Evolutionary conservation across 2,888 invertebrate genomes (phyloP).

Genomic region (Celastrina argiolus): DNA sequence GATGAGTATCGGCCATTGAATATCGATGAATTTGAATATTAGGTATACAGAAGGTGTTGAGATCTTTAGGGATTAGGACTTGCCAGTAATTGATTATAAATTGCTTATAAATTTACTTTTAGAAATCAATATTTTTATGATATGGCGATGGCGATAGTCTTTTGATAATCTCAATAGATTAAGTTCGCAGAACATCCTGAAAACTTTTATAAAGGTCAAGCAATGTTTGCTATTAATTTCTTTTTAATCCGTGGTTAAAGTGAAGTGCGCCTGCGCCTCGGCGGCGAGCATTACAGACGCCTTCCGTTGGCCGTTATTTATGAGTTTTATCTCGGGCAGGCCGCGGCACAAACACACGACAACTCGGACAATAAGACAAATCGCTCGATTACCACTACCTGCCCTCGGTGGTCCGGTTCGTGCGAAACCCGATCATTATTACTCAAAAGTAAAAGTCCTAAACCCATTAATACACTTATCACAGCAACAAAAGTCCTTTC

Average conservation of each 20-base stretch:
- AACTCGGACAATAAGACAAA: conserved; percentile 74
- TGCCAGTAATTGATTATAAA: no score
- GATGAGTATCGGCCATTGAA: background rate
- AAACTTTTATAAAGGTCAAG: background rate
- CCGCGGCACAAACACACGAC: conserved; percentile 73
- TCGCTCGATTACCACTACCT: conserved; percentile 75
- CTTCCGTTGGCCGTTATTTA: conserved; percentile 74
- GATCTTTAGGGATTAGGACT: no score
- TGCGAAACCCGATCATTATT: conserved; percentile 64
- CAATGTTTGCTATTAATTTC: background rate
- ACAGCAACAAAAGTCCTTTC: conserved; percentile 61
- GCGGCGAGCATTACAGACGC: conserved; percentile 64
- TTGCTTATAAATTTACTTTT: no score
- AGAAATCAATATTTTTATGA: no score
- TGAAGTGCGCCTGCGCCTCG: conserved; percentile 50
- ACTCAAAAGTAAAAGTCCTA: conserved; percentile 63
- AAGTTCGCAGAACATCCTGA: no score
- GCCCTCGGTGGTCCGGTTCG: conserved; percentile 62
- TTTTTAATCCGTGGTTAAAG: conserved; percentile 20
- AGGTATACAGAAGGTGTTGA: background rate
- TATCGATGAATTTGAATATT: background rate
- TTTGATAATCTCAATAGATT: no score
- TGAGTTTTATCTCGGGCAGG: conserved; percentile 72
- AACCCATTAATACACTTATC: conserved; percentile 67
- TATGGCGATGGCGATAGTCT: no score